These are phyloP conservation scores for Palythoa grandis DNA, from an alignment of 92 coral and sea anemone species.

Conservation along the genomic window DNA sequence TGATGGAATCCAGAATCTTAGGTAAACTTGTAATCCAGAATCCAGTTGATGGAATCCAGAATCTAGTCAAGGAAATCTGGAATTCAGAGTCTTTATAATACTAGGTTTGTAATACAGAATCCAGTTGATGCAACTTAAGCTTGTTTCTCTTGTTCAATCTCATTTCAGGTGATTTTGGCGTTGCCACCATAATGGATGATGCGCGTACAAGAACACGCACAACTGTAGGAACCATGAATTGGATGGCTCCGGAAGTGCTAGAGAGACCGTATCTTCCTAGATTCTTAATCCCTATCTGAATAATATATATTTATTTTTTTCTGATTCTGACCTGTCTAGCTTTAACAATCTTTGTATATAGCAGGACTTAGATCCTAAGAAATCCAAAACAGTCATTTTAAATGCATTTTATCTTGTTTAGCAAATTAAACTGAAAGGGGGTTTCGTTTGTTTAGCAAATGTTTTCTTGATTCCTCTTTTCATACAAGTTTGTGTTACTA, in stretches of 20 bases:
- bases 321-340: not conserved
- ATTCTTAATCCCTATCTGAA: no score
- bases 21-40: not conserved
- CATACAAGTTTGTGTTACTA: no score
- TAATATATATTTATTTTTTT: not conserved
- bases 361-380: no score
- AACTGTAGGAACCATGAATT: conserved; percentile 99
- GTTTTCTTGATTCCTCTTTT: no score
- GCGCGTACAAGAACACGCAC: conserved; percentile 98
- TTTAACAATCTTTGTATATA: no score
- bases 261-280: conserved; percentile 91
- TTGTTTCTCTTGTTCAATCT: not conserved
- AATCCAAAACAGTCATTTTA: no score
- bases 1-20: no score
- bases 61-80: not conserved
- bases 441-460: no score
- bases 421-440: no score
- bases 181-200: conserved; percentile 99
- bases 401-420: no score
- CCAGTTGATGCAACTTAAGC: not conserved
- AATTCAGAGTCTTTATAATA: not conserved
- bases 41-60: not conserved
- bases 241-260: conserved; percentile 99
- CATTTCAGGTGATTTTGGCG: conserved; percentile 94
- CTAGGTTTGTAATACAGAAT: no score